Conservation (phyloP, 2,113 vertebrate genomes). For the Phoxinus phoxinus region DNA sequence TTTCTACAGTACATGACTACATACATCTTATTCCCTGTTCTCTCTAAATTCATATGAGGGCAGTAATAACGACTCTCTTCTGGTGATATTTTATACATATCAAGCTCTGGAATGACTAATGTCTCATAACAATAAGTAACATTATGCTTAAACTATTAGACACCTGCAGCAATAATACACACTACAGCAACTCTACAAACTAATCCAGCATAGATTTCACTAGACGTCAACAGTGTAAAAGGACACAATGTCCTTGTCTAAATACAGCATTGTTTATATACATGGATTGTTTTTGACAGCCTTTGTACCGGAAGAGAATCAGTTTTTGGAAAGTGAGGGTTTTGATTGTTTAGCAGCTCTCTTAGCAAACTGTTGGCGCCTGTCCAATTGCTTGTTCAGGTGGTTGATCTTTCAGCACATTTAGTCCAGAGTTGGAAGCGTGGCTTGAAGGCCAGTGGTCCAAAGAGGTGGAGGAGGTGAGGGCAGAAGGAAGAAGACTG, state of each 20-base stretch:
- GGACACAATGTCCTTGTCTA: not conserved
- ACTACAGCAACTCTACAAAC: constrained; percentile 7
- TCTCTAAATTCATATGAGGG: not conserved
- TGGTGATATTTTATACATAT: not conserved
- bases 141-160: not conserved
- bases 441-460: constrained; percentile 1
- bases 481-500: constrained; percentile 80
- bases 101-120: not conserved
- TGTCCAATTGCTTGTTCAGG: constrained; percentile 73
- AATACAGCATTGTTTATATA: not conserved
- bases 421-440: not conserved
- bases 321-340: not conserved
- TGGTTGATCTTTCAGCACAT: constrained; percentile 37
- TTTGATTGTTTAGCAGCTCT: not conserved
- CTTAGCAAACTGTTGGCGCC: constrained; percentile 61
- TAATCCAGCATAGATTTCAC: constrained; percentile 48
- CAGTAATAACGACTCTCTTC: not conserved
- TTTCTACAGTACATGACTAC: constrained; percentile 2
- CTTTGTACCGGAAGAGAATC: constrained; percentile 1
- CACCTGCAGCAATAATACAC: not conserved
- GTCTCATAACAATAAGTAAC: constrained; percentile 7
- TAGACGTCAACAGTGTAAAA: not conserved
- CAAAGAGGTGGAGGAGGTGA: constrained; percentile 41
- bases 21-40: not conserved
- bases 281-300: not conserved